Conservation (phyloP, 2,888 invertebrate genomes). For the Polymixis flavicincta region DNA sequence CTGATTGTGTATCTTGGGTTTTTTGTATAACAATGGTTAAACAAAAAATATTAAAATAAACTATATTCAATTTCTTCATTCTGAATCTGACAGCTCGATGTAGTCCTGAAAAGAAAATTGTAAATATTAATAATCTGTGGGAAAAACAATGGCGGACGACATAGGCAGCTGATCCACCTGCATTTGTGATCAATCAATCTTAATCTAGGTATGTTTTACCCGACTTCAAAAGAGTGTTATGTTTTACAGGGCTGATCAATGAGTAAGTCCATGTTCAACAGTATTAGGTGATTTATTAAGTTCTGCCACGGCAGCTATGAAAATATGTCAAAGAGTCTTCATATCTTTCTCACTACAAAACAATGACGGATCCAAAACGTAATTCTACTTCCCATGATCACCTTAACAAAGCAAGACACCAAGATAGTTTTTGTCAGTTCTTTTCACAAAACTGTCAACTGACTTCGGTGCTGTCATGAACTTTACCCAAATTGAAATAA, state of each 20-base stretch:
- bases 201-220: background rate
- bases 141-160: background rate
- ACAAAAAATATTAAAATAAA: conserved; percentile 64
- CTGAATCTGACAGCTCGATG: conserved; percentile 82
- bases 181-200: background rate
- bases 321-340: background rate
- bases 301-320: too few species aligned
- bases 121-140: background rate
- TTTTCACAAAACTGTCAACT: too few species aligned
- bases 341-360: background rate
- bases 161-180: background rate
- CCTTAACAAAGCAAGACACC: too few species aligned
- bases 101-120: conserved; percentile 78
- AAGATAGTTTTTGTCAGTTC: too few species aligned
- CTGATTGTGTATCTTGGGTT: too few species aligned
- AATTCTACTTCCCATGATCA: background rate
- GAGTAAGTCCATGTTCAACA: background rate
- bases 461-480: too few species aligned
- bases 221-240: background rate
- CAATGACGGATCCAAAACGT: background rate
- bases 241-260: background rate
- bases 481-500: too few species aligned
- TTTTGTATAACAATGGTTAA: too few species aligned
- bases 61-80: conserved; percentile 68
- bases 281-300: background rate